Percentiles rank a stretch among this genome's conserved stretches.
These are phyloP conservation scores for Melanocharis versteri DNA, from an alignment of 2,113 vertebrate genomes.

Conservation along the genomic window DNA sequence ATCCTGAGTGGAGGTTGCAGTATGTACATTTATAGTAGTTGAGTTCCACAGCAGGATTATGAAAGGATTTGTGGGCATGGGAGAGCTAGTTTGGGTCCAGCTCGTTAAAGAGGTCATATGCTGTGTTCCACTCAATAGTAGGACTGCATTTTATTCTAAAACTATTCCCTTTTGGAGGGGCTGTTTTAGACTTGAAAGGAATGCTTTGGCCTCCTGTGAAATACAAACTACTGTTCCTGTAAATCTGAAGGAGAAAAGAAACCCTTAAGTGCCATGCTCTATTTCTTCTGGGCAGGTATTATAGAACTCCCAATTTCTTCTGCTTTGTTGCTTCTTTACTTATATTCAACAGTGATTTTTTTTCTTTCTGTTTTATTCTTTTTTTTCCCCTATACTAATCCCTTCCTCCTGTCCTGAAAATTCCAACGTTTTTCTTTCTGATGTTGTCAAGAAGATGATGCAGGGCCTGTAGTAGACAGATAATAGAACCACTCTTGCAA, in stretches of 20 bases:
- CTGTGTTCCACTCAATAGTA: neutral
- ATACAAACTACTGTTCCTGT: neutral
- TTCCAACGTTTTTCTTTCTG: neutral
- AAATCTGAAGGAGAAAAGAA: neutral
- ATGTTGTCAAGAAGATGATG: neutral
- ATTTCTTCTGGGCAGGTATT: neutral
- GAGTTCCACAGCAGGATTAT: neutral
- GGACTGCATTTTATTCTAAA: neutral
- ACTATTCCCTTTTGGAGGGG: neutral
- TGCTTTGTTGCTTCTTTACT: neutral
- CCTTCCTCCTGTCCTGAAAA: neutral
- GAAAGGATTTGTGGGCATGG: neutral
- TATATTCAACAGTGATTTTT: neutral
- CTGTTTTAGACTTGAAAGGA: neutral
- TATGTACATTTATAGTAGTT: neutral
- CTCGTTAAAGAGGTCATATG: neutral
- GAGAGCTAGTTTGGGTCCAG: neutral
- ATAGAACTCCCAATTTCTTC: neutral
- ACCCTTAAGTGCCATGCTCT: neutral
- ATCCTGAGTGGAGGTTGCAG: neutral
- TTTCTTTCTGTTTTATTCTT: too few relatives aligned
- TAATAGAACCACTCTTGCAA: neutral
- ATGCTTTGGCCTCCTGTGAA: neutral
- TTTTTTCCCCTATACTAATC: rapidly evolving
- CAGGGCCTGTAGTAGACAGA: neutral